A percentile compares a stretch with the other conserved stretches of the same genome.
These are phyloP conservation scores for Camponotus floridanus DNA, from an alignment of 1,140 invertebrate species.

Conservation along the genomic window DNA sequence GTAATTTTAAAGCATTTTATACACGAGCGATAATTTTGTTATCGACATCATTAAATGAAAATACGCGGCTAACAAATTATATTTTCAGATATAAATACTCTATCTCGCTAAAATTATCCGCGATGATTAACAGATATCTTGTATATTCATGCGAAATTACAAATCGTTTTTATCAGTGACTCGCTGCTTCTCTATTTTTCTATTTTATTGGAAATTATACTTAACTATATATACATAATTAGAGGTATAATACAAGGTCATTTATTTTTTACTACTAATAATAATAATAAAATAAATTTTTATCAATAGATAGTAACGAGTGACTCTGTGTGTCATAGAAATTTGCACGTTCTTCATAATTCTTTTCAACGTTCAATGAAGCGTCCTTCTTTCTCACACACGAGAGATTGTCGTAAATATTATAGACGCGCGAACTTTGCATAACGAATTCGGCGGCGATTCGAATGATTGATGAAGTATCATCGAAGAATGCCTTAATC, in stretches of 20 bases:
- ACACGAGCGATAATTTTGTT: conserved; percentile 32
- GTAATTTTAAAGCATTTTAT: conserved; percentile 6
- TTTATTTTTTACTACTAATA: background rate
- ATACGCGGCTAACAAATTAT: conserved; percentile 32
- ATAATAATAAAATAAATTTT: no score
- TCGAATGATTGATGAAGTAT: conserved; percentile 80
- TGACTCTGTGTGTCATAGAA: background rate
- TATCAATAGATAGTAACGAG: background rate
- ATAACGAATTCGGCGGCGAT: conserved; percentile 70
- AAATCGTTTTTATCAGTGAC: conserved; percentile 15
- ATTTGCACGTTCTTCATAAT: background rate
- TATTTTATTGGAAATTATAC: background rate
- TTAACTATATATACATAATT: background rate
- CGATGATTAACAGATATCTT: conserved; percentile 35
- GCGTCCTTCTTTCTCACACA: background rate
- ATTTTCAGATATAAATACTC: conserved; percentile 37
- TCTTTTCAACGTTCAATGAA: background rate
- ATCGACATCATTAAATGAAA: conserved; percentile 49
- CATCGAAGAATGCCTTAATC: conserved; percentile 79
- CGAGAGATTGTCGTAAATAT: conserved; percentile 28
- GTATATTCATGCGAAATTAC: conserved; percentile 30
- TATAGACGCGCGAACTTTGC: conserved; percentile 48
- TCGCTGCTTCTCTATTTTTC: background rate
- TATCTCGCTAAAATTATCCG: background rate
- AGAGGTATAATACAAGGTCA: background rate